Conservation (phyloP, 2,113 vertebrate genomes). For the Oncorhynchus gorbuscha region DNA sequence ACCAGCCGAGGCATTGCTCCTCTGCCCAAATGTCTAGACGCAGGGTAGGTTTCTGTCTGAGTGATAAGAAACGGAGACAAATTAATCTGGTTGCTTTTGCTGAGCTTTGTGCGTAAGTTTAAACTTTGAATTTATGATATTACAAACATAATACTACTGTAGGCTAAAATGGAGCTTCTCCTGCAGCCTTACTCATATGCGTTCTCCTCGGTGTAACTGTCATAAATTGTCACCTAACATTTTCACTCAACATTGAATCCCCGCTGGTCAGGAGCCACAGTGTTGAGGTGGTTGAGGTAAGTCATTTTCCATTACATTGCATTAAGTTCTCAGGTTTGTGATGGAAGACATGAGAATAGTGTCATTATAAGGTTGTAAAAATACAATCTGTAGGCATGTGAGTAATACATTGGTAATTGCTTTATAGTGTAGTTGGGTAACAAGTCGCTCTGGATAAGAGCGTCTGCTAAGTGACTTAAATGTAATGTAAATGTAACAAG, state of each 20-base stretch:
- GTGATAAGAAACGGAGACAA: constrained; percentile 70
- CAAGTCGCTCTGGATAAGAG: no score
- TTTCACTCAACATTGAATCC: not conserved
- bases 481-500: no score
- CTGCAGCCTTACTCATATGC: no score
- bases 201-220: no score
- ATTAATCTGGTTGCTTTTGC: constrained; percentile 71
- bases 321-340: not conserved
- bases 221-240: not conserved
- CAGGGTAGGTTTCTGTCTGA: constrained; percentile 74
- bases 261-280: constrained; percentile 60
- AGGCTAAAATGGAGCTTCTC: no score
- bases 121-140: not conserved
- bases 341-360: not conserved
- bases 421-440: no score
- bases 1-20: not conserved
- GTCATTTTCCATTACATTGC: constrained; percentile 6
- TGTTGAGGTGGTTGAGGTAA: constrained; percentile 74
- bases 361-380: not conserved
- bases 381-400: not conserved
- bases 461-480: no score
- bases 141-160: not conserved
- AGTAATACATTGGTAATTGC: no score
- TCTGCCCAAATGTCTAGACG: constrained; percentile 58
- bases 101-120: constrained; percentile 71